Evolutionary conservation across 2,113 vertebrate genomes (phyloP).

Genomic region (Orcinus orca): DNA sequence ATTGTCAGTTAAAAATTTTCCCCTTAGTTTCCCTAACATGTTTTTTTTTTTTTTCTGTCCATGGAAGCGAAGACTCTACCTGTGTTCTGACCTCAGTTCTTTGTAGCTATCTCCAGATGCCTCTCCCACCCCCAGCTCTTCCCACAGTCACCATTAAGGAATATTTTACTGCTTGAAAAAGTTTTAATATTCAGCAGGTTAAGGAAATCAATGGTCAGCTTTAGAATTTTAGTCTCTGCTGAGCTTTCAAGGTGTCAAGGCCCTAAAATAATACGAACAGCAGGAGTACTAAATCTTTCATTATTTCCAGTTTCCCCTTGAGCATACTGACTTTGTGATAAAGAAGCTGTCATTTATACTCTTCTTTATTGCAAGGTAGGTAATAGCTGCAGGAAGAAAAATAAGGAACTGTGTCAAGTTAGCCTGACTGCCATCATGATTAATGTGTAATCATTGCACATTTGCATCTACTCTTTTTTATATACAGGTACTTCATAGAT

Average conservation of each 20-base stretch:
- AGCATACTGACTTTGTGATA: slow-evolving; percentile 70
- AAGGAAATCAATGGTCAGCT: slow-evolving; percentile 63
- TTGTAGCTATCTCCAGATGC: neutral
- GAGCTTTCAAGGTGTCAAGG: slow-evolving; percentile 62
- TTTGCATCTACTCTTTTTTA: slow-evolving; percentile 74
- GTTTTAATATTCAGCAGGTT: slow-evolving; percentile 75
- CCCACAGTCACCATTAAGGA: neutral
- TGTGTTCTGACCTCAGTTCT: neutral
- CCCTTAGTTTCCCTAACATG: neutral
- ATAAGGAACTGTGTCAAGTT: slow-evolving; percentile 62
- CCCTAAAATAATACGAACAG: slow-evolving; percentile 75
- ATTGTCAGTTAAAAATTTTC: neutral
- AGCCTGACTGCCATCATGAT: slow-evolving; percentile 66
- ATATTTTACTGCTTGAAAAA: slow-evolving; percentile 33
- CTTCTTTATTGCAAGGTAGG: slow-evolving; percentile 74
- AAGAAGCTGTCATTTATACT: slow-evolving; percentile 75
- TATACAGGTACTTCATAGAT: slow-evolving; percentile 94
- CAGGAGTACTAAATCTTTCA: slow-evolving; percentile 76
- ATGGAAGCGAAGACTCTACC: neutral
- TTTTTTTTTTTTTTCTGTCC: neutral
- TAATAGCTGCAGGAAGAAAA: slow-evolving; percentile 69
- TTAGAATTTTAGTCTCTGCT: slow-evolving; percentile 64
- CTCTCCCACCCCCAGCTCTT: neutral
- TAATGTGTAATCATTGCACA: slow-evolving; percentile 68
- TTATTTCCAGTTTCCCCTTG: slow-evolving; percentile 74